Conservation (phyloP, 2,888 invertebrate species). For the Metacarcinus magister region DNA sequence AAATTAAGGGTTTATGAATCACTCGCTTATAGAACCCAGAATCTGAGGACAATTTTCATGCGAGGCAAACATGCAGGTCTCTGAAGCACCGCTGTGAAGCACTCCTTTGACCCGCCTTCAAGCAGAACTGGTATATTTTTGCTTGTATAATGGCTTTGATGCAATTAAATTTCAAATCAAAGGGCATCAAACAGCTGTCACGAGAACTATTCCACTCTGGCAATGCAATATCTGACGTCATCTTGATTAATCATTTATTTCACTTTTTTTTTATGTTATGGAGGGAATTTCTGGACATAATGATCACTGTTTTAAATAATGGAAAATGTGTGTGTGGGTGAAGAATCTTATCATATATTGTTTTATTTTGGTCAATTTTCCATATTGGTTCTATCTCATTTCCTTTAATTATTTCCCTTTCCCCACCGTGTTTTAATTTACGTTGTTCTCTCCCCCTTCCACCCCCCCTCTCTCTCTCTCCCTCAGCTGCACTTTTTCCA, state of each 20-base stretch:
- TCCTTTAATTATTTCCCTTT: no score
- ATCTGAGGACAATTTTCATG: neutral
- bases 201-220: neutral
- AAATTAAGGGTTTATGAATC: no score
- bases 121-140: neutral
- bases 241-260: neutral
- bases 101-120: neutral
- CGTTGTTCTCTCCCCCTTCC: neutral
- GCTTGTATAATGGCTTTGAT: slow-evolving; percentile 22
- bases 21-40: no score
- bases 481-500: neutral
- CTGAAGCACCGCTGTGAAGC: neutral
- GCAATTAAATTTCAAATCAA: slow-evolving; percentile 16
- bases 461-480: neutral
- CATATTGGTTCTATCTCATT: no score
- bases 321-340: neutral
- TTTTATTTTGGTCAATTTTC: no score
- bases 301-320: neutral
- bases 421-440: no score
- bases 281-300: neutral
- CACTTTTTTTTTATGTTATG: neutral
- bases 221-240: neutral
- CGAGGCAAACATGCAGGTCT: neutral
- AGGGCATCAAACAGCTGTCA: neutral
- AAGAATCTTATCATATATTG: no score